Evolutionary conservation across 1,140 invertebrate genomes (phyloP).

Genomic region (Ceratosolen solmsi): DNA sequence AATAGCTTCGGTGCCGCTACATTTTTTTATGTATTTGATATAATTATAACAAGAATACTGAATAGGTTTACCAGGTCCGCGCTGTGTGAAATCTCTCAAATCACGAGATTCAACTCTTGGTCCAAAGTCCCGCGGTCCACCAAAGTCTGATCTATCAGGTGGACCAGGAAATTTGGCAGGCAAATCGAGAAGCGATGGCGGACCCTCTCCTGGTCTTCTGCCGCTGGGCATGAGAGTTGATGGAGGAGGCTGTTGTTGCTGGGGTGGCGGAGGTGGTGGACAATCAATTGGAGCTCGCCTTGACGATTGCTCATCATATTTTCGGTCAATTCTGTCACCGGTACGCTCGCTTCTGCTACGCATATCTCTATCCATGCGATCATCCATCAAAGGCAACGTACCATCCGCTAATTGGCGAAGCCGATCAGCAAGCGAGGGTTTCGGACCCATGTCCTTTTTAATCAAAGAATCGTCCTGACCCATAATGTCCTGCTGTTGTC

Average conservation of each 20-base stretch:
- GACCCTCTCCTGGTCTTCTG: constrained; percentile 59
- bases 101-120: constrained; percentile 56
- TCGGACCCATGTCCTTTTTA: constrained; percentile 63
- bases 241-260: constrained; percentile 12
- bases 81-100: constrained; percentile 60
- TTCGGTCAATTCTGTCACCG: constrained; percentile 1
- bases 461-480: constrained; percentile 44
- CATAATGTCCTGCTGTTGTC: constrained; percentile 38
- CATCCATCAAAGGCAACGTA: constrained; percentile 66
- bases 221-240: constrained; percentile 40
- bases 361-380: constrained; percentile 64
- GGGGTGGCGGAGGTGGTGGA: constrained; percentile 6
- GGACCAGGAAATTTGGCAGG: constrained; percentile 61
- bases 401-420: constrained; percentile 71
- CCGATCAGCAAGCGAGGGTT: constrained; percentile 69
- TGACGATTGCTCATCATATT: background rate
- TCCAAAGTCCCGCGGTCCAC: constrained; percentile 52
- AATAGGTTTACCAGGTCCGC: constrained; percentile 54
- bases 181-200: constrained; percentile 67
- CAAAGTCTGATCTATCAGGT: constrained; percentile 64
- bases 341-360: constrained; percentile 46
- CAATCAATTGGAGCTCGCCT: constrained; percentile 11
- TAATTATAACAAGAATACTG: background rate
- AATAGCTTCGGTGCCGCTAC: too few relatives aligned
- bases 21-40: background rate